Conservation (phyloP, 2,797 vertebrate genomes). For the Monodelphis domestica region DNA sequence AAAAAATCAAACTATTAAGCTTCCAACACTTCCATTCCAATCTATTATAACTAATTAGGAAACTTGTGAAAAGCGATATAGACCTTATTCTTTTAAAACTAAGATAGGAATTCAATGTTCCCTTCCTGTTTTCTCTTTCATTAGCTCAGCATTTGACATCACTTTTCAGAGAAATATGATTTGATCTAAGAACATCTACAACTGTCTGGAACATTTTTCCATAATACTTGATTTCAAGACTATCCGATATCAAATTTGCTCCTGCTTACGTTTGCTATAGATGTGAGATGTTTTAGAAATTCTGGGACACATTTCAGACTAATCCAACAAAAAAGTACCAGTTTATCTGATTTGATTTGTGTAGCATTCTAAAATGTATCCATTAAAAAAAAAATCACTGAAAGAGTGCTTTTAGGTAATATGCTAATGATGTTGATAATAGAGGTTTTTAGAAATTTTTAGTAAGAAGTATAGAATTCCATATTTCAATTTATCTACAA, state of each 20-base stretch:
- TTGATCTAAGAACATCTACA: not conserved
- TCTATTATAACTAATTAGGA: not conserved
- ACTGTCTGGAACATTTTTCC: not conserved
- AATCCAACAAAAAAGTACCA: not conserved
- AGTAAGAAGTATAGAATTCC: not conserved
- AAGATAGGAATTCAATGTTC: not conserved
- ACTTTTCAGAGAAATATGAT: conserved; percentile 2
- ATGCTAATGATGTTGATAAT: not conserved
- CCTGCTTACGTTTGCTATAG: not conserved
- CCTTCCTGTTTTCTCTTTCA: not conserved
- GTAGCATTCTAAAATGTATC: not conserved
- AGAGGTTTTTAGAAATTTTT: not conserved
- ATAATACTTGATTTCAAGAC: not conserved
- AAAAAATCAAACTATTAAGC: not conserved
- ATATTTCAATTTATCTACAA: not conserved
- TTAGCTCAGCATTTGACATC: not conserved
- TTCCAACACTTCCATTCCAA: not conserved
- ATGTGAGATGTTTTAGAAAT: not conserved
- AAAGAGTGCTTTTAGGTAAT: not conserved
- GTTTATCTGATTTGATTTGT: not conserved
- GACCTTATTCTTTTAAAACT: not conserved
- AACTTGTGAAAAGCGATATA: not conserved
- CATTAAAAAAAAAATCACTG: not conserved
- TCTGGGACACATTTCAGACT: not conserved
- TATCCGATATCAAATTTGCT: not conserved